Base-by-base conservation (phyloP, 2,797 vertebrate genomes). In the Borostomias antarcticus region DNA sequence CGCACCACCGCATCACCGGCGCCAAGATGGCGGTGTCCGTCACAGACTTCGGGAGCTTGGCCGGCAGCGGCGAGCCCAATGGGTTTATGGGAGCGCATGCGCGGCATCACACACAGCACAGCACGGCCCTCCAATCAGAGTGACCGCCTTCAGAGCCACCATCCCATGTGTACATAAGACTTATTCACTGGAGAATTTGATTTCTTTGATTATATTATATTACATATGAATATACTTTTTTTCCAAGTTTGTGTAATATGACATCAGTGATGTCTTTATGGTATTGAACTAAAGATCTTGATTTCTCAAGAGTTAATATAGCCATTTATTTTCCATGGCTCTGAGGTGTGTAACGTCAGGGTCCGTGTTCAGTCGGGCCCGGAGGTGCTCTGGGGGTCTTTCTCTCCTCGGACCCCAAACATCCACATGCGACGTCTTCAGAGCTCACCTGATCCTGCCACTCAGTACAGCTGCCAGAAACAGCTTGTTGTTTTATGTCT, bases 241-340 rank as follows among this genome's bases (percentile, higher is more conserved):
- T 82, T 83, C 85, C 45, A 67, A 76, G 63, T 86, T 88, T 94
- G 91, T 92, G 90, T 93, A 93, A 91, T 98, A 98, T 97, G 97
- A 99, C 97, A 96, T 99, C 97, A 99, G 95, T 99, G 97, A 99
- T 98, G 97, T 98, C 97, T 93, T 83, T 94, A 71, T 94, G 95
- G 94, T 97, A 96, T 93, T 97, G 95, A 97, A 95, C 95, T 96
- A 95, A 87, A 90, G 93, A 94, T 99, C 97, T 99, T 99, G 97
- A 95, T 98, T 98, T 98, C 93, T 94, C 97, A 98, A 99, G 97
- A 98, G 93, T 96, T 91, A 90, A 94, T 95, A 95, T 93, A 94
- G 92, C 92, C 92, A 93, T 96, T 96, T 94, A 91, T 93, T 94
- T 92, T 89, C 76, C 69, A 92, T 86, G 88, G 89, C 94, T 93